A percentile compares a stretch with the other conserved stretches of the same genome.
phyloP scores from a whole-genome alignment of 2,888 invertebrate species.

The Scaptomyza caliginosa region DNA sequence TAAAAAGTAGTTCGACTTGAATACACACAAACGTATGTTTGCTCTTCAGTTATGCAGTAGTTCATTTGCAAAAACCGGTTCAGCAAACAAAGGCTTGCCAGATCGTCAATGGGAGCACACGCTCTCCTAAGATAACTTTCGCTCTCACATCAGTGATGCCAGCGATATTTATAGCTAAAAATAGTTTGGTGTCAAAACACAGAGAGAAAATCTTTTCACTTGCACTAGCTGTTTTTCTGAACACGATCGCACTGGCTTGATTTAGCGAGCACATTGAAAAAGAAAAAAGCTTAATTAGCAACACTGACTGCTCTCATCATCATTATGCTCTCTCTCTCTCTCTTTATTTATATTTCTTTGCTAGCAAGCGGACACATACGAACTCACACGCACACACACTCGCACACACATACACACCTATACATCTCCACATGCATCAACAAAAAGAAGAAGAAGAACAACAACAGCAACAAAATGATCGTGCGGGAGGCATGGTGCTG shows the following conservation, averaged over 20 bases:
- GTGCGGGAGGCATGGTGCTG: constrained; percentile 15
- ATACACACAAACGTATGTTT: constrained; percentile 8
- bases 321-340: constrained; percentile 20
- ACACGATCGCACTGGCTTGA: not conserved
- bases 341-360: constrained; percentile 8
- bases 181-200: too few species aligned
- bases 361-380: constrained; percentile 36
- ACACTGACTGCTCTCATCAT: constrained; percentile 4
- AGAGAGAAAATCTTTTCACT: too few species aligned
- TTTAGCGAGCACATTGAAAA: not conserved
- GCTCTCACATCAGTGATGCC: not conserved
- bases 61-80: constrained; percentile 55
- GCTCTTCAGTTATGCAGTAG: constrained; percentile 20
- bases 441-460: constrained; percentile 44
- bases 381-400: constrained; percentile 4
- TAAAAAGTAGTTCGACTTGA: constrained; percentile 42
- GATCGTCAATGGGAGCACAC: constrained; percentile 33
- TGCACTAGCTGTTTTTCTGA: not conserved
- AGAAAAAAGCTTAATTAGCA: not conserved
- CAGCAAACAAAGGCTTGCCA: constrained; percentile 51
- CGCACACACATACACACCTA: constrained; percentile 15
- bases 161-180: not conserved
- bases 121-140: constrained; percentile 1
- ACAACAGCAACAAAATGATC: constrained; percentile 33
- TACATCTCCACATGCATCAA: constrained; percentile 47